phyloP scores from a whole-genome alignment of 2,888 invertebrate species.

The Anarsia innoxiella region DNA sequence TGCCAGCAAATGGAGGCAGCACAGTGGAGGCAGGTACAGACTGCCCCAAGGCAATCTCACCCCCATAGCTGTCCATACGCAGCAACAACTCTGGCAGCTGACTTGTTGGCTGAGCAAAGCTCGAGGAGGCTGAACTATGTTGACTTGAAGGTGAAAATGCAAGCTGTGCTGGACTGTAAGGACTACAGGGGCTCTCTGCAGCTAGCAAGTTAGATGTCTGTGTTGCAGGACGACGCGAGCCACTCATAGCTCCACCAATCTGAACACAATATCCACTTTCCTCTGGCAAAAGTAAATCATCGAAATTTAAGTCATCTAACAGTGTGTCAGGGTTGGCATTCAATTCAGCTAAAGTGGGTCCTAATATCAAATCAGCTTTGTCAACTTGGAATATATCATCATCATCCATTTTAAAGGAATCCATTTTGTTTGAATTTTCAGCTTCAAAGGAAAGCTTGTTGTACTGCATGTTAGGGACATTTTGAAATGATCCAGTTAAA shows the following conservation, averaged over 20 bases:
- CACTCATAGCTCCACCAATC: conserved; percentile 66
- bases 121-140: conserved; percentile 73
- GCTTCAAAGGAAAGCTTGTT: conserved; percentile 56
- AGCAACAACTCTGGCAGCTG: conserved; percentile 79
- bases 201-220: conserved; percentile 38
- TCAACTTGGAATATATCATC: conserved; percentile 93
- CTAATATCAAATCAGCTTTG: conserved; percentile 88
- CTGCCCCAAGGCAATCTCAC: conserved; percentile 76
- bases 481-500: conserved; percentile 52
- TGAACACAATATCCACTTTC: conserved; percentile 77
- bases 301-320: conserved; percentile 89
- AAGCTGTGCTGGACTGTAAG: conserved; percentile 60
- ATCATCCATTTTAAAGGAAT: conserved; percentile 87
- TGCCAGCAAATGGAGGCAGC: conserved; percentile 57
- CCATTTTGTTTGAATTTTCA: conserved; percentile 65
- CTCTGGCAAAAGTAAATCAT: conserved; percentile 85
- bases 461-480: conserved; percentile 53
- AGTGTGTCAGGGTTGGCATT: conserved; percentile 90
- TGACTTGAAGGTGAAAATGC: conserved; percentile 82
- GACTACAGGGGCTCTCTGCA: conserved; percentile 68
- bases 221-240: conserved; percentile 39
- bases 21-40: conserved; percentile 78
- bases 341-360: conserved; percentile 88
- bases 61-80: conserved; percentile 76
- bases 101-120: conserved; percentile 60